phyloP scores from a whole-genome alignment of 1,140 invertebrate species.

The Scaptomyza graminum region DNA sequence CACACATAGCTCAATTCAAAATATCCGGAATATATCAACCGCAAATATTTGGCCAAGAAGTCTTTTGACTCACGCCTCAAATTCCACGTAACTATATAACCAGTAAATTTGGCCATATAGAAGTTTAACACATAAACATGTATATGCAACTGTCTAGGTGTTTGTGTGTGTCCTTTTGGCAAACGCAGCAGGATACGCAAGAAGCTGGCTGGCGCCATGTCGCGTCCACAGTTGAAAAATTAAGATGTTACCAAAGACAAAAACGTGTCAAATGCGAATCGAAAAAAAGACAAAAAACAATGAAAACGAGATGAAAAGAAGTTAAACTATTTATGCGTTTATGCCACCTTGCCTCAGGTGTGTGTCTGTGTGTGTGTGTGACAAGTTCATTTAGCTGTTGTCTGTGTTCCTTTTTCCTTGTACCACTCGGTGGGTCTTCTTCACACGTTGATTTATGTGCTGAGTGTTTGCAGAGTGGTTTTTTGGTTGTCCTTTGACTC shows the following conservation, averaged over 20 bases:
- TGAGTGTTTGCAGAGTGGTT: neutral
- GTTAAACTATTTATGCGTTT: slow-evolving; percentile 67
- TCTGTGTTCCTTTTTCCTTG: slow-evolving; percentile 13
- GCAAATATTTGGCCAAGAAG: slow-evolving; percentile 34
- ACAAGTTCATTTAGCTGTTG: slow-evolving; percentile 64
- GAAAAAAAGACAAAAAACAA: slow-evolving; percentile 7
- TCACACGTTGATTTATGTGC: slow-evolving; percentile 59
- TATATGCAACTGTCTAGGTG: slow-evolving; percentile 25
- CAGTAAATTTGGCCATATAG: slow-evolving; percentile 11
- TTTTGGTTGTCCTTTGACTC: slow-evolving; percentile 59
- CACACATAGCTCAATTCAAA: slow-evolving; percentile 3
- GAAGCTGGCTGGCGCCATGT: slow-evolving; percentile 60
- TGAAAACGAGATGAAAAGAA: slow-evolving; percentile 23
- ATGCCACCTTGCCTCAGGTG: slow-evolving; percentile 53
- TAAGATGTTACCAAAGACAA: slow-evolving; percentile 31
- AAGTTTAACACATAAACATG: slow-evolving; percentile 10
- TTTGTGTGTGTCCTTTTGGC: slow-evolving; percentile 50
- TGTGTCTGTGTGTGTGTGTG: slow-evolving; percentile 8
- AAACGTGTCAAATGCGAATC: slow-evolving; percentile 59
- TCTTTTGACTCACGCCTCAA: slow-evolving; percentile 32
- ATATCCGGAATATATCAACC: slow-evolving; percentile 38
- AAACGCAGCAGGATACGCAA: slow-evolving; percentile 61
- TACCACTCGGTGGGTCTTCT: slow-evolving; percentile 41
- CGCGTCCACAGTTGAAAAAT: slow-evolving; percentile 27
- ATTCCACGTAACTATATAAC: slow-evolving; percentile 3